A percentile compares a stretch with the other conserved stretches of the same genome.
These are phyloP conservation scores for Protobothrops mucrosquamatus DNA, from an alignment of 2,113 vertebrate species.

Conservation along the genomic window DNA sequence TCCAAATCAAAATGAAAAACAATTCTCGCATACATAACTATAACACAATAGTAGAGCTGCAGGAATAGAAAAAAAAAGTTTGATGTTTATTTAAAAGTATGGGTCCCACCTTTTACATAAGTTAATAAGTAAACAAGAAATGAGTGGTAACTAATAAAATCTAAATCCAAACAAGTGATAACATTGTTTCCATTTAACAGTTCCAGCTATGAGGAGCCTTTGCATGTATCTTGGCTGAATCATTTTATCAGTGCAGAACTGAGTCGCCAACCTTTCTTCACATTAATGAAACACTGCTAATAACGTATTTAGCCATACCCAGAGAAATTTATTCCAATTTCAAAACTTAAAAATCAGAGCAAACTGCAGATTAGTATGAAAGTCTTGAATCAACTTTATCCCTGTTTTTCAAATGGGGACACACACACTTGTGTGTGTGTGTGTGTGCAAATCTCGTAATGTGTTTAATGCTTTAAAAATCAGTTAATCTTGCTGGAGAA, in stretches of 20 bases:
- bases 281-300: not conserved
- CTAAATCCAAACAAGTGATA: not conserved
- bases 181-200: not conserved
- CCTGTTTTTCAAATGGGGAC: not conserved
- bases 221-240: not conserved
- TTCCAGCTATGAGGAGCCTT: not conserved
- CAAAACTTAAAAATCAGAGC: not conserved
- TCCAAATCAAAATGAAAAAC: not conserved
- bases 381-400: not conserved
- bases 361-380: not conserved
- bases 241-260: not conserved
- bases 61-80: not conserved
- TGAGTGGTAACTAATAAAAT: not conserved
- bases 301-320: not conserved
- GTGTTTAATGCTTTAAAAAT: constrained; percentile 39
- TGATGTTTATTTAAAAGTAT: not conserved
- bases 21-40: not conserved
- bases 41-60: not conserved
- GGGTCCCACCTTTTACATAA: not conserved
- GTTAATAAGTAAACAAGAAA: not conserved
- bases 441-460: not conserved
- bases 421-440: no score
- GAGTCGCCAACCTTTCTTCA: not conserved
- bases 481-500: constrained; percentile 9
- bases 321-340: not conserved